Percentiles rank a stretch among this genome's conserved stretches.
Conservation (phyloP, 2,888 invertebrate genomes). For the Acrobasis consociella region DNA sequence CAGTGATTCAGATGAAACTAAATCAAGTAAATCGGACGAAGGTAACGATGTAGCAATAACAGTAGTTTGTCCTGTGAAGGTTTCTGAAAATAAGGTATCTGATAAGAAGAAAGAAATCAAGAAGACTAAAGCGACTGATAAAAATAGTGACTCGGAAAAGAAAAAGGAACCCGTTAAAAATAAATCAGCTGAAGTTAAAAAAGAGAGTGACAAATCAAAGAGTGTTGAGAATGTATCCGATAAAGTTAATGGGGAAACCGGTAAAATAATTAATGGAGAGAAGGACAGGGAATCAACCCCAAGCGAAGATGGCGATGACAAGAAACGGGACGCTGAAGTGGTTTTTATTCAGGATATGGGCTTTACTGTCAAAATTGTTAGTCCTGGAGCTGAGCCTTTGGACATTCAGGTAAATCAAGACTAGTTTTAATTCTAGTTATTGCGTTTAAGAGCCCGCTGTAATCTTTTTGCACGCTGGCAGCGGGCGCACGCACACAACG, state of each 20-base stretch:
- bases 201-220: slow-evolving; percentile 47
- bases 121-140: slow-evolving; percentile 57
- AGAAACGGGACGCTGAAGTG: slow-evolving; percentile 88
- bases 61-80: slow-evolving; percentile 50
- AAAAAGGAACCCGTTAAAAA: slow-evolving; percentile 53
- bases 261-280: slow-evolving; percentile 65
- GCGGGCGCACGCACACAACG: too few species aligned
- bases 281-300: slow-evolving; percentile 73
- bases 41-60: slow-evolving; percentile 44
- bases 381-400: slow-evolving; percentile 95
- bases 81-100: slow-evolving; percentile 49
- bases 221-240: slow-evolving; percentile 48
- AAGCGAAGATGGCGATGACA: slow-evolving; percentile 80
- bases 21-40: slow-evolving; percentile 70
- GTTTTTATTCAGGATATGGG: slow-evolving; percentile 95
- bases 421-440: too few species aligned
- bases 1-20: slow-evolving; percentile 69
- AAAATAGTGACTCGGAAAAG: slow-evolving; percentile 56
- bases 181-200: slow-evolving; percentile 50
- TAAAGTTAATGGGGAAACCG: slow-evolving; percentile 58
- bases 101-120: slow-evolving; percentile 68
- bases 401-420: slow-evolving; percentile 90
- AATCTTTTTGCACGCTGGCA: too few species aligned
- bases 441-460: too few species aligned
- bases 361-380: slow-evolving; percentile 96